phyloP scores from a whole-genome alignment of 2,888 invertebrate species.

The Colostygia pectinataria region DNA sequence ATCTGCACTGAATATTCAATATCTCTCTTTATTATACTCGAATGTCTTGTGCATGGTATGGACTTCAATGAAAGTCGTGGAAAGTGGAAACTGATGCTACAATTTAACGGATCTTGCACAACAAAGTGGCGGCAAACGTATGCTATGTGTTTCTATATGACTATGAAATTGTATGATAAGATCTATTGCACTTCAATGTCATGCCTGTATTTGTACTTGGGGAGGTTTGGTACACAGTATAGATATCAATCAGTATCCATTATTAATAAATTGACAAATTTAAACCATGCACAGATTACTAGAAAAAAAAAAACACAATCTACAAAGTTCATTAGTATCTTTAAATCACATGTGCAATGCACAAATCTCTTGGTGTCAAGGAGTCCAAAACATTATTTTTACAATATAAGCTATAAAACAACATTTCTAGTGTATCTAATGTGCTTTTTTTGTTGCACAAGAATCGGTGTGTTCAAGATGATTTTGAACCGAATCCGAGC shows the following conservation, averaged over 20 bases:
- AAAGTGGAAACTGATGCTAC: slow-evolving; percentile 30
- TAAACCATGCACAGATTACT: background rate
- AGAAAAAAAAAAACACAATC: too few species aligned
- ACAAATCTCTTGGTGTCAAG: too few species aligned
- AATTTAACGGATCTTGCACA: slow-evolving; percentile 32
- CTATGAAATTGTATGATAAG: slow-evolving; percentile 11
- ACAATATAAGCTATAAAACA: too few species aligned
- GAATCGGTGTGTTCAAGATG: too few species aligned
- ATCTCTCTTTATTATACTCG: slow-evolving; percentile 29
- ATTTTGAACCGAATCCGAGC: too few species aligned
- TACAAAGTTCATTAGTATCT: too few species aligned
- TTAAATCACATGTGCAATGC: too few species aligned
- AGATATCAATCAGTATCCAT: slow-evolving; percentile 17
- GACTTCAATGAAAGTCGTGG: slow-evolving; percentile 32
- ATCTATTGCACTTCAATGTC: slow-evolving; percentile 24
- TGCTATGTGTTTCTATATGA: slow-evolving; percentile 25
- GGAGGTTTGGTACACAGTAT: slow-evolving; percentile 14
- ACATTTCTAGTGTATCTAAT: too few species aligned
- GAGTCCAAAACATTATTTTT: too few species aligned
- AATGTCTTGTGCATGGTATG: slow-evolving; percentile 36
- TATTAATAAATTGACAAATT: too few species aligned
- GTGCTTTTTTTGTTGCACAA: too few species aligned
- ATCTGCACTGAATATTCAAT: slow-evolving; percentile 23
- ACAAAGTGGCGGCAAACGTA: slow-evolving; percentile 28
- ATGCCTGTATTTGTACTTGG: slow-evolving; percentile 17